A percentile compares a stretch with the other conserved stretches of the same genome.
These are phyloP conservation scores for Oryzias curvinotus DNA, from an alignment of 2,113 vertebrate genomes.

Conservation along the genomic window DNA sequence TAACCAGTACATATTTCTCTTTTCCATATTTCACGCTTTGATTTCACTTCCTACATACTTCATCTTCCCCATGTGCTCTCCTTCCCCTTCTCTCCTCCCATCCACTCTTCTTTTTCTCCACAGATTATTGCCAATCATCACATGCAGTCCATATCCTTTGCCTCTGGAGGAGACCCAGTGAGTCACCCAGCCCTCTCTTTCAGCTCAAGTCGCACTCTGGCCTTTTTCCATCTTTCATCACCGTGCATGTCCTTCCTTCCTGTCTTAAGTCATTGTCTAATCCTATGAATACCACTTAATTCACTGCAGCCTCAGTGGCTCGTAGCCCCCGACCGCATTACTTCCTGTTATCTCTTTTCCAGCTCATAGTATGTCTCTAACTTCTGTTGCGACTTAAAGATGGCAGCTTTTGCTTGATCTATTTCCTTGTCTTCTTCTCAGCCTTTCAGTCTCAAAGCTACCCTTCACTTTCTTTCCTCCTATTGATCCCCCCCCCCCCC, in stretches of 20 bases:
- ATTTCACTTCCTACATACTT: constrained; percentile 61
- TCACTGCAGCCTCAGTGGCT: constrained; percentile 32
- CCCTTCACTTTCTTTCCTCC: constrained; percentile 27
- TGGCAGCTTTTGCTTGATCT: constrained; percentile 37
- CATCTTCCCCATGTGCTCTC: constrained; percentile 57
- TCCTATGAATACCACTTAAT: constrained; percentile 49
- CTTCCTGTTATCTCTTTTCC: constrained; percentile 39
- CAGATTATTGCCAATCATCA: constrained; percentile 98
- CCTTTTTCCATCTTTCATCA: constrained; percentile 48
- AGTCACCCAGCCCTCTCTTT: constrained; percentile 71
- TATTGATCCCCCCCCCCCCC: constrained; percentile 8
- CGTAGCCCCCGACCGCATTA: constrained; percentile 34
- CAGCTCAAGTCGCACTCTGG: constrained; percentile 42
- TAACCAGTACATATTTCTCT: constrained; percentile 57
- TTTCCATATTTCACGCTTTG: constrained; percentile 49
- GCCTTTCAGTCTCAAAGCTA: constrained; percentile 36
- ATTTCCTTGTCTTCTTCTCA: constrained; percentile 22
- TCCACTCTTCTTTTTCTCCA: constrained; percentile 41
- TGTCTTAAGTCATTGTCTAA: constrained; percentile 63
- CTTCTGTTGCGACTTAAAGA: constrained; percentile 26
- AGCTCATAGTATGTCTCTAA: constrained; percentile 38
- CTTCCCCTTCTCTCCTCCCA: constrained; percentile 18
- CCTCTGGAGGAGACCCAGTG: constrained; percentile 94
- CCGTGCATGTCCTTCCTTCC: constrained; percentile 49
- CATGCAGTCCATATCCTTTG: constrained; percentile 97